Evolutionary conservation across 2,113 vertebrate genomes (phyloP).

Genomic region (Falco punctatus): DNA sequence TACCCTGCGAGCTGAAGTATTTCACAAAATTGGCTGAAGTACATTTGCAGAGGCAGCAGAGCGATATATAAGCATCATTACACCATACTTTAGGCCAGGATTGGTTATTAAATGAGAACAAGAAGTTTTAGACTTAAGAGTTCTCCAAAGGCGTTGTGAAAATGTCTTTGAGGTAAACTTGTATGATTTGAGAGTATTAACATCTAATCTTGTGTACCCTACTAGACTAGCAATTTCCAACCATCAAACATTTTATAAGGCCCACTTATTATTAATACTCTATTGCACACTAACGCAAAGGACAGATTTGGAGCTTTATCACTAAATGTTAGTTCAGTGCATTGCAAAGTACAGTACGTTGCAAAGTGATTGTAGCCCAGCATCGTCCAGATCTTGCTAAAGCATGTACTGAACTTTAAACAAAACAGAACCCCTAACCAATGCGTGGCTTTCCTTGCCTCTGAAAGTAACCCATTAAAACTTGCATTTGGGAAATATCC

Average conservation of each 20-base stretch:
- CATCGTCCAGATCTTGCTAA: not conserved
- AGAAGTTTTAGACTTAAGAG: not conserved
- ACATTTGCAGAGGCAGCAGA: not conserved
- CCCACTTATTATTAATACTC: not conserved
- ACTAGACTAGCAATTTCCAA: conserved; percentile 29
- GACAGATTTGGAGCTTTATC: not conserved
- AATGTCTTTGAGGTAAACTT: conserved; percentile 15
- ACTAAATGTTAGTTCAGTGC: not conserved
- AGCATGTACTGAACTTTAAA: not conserved
- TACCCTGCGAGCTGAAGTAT: not conserved
- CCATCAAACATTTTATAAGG: not conserved
- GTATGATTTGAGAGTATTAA: not conserved
- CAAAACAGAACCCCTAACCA: not conserved
- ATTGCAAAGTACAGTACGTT: not conserved
- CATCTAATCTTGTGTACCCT: conserved; percentile 22
- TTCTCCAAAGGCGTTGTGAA: not conserved
- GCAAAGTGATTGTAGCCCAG: not conserved
- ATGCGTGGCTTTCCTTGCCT: not conserved
- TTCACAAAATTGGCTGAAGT: not conserved
- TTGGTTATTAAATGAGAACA: not conserved
- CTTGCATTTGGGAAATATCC: not conserved
- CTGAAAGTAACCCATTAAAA: not conserved
- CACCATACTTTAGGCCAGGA: not conserved
- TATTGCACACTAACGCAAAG: not conserved
- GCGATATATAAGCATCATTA: not conserved